Percentiles rank a stretch among this genome's conserved stretches.
Evolutionary conservation across 1,140 invertebrate genomes (phyloP).

Genomic region (Platorchestia sp.): DNA sequence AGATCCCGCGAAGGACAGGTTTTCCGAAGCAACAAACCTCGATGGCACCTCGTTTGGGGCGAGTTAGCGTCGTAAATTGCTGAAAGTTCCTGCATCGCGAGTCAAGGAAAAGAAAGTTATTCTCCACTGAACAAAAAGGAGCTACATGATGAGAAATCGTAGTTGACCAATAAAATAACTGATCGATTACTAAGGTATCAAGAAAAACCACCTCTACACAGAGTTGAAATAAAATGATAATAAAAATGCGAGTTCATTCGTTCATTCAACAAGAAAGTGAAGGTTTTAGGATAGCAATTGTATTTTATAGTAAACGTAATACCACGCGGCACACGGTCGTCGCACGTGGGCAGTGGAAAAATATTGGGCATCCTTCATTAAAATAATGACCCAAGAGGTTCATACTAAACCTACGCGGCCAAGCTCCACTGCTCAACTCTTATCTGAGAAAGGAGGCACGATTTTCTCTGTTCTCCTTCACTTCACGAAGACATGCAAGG

Average conservation of each 20-base stretch:
- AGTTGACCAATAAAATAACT: not conserved
- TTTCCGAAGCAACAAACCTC: not conserved
- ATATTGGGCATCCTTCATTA: not conserved
- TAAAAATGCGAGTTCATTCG: not conserved
- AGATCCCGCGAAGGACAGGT: not conserved
- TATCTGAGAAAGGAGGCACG: not conserved
- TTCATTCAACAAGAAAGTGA: not conserved
- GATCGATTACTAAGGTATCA: not conserved
- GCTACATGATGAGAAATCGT: not conserved
- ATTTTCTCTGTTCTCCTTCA: not conserved
- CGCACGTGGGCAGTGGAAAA: too few relatives aligned
- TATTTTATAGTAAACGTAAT: too few relatives aligned
- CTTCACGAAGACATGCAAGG: not conserved
- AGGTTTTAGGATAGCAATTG: not conserved
- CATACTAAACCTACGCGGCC: not conserved
- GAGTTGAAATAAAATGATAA: not conserved
- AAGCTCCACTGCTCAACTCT: not conserved
- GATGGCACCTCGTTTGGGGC: not conserved
- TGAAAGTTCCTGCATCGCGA: not conserved
- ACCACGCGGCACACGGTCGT: too few relatives aligned
- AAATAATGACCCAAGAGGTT: not conserved
- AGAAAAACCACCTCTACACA: not conserved
- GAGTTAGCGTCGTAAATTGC: not conserved
- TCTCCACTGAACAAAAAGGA: not conserved
- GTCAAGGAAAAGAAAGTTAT: not conserved